Percentiles rank a stretch among this genome's conserved stretches.
phyloP scores from a whole-genome alignment of 2,113 vertebrate genomes.

The Megalops atlanticus region DNA sequence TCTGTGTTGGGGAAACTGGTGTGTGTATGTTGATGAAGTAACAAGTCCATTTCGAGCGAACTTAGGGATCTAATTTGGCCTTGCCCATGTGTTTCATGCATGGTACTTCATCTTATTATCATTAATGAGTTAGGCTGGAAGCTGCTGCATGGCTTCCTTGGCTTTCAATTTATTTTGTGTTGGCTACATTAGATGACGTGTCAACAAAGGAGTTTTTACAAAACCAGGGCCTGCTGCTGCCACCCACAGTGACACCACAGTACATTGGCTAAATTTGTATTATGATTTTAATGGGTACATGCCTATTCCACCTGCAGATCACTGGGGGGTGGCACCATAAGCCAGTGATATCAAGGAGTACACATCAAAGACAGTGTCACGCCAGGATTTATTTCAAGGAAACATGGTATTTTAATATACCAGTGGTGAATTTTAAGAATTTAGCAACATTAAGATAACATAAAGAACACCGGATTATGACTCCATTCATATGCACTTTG shows the following conservation, averaged over 20 bases:
- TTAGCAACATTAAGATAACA: background rate
- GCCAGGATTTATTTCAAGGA: conserved; percentile 68
- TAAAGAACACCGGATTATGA: background rate
- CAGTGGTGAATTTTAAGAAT: conserved; percentile 55
- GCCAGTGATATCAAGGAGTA: conserved; percentile 72
- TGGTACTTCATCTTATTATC: conserved; percentile 29
- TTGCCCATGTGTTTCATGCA: conserved; percentile 23
- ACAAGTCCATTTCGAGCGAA: conserved; percentile 26
- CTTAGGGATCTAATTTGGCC: conserved; percentile 18
- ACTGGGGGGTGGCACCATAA: conserved; percentile 73
- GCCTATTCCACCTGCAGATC: conserved; percentile 73
- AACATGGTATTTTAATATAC: conserved; percentile 69
- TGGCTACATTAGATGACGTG: conserved; percentile 12
- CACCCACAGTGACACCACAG: conserved; percentile 72
- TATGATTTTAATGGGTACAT: conserved; percentile 82
- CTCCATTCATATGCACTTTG: background rate
- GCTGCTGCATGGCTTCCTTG: conserved; percentile 1
- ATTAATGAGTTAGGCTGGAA: conserved; percentile 30
- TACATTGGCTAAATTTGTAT: conserved; percentile 77
- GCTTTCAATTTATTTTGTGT: conserved; percentile 23
- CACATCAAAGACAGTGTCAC: conserved; percentile 72
- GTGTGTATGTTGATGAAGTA: background rate
- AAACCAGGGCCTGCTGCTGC: conserved; percentile 61
- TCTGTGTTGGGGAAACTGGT: background rate
- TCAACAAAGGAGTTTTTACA: conserved; percentile 12